Evolutionary conservation across 37 sponge, comb jelly and placozoan genomes (phyloP), one percentile per base, ranked within the genome.

Genomic region (Sycon ciliatum): DNA sequence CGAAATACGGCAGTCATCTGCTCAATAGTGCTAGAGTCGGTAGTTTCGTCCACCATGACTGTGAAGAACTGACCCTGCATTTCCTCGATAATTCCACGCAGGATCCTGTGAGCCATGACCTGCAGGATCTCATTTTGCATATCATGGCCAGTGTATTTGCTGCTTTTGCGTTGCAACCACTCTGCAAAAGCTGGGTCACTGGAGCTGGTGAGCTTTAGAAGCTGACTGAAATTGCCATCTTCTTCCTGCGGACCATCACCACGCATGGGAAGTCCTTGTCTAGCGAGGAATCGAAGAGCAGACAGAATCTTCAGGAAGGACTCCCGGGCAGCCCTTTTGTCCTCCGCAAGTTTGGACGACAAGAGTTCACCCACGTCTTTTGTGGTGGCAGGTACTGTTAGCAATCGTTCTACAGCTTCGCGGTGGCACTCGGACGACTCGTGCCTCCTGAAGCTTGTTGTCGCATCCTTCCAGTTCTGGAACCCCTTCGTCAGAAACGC

Each of bases 21-120:
- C 52, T 85, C 84, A 34, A 31, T 33, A 27, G 72, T 83, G 23
- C 74, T 77, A 3, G 26, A 26, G 68, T 82, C 83, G 31, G 83
- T 77, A 49, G 78, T 82, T 40, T 82, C 78, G 29, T 82, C 83
- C 18, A 53, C 74, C 83, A 82, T 82, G n/a, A n/a, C 16, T 60
- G 63, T 60, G 63, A n/a, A 60, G 63, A n/a, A 60, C 26, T 60
- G 7, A 60, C 7, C 63, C 63, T 60, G 63, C 30, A 60, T 9
- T 60, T 60, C 63, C 7, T 26, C 22, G 30, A 7, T n/a, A n/a
- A 60, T 60, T 22, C 16, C 63, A n/a, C 63, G 63, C 7, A 60
- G 63, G 16, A 11, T n/a, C 16, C n/a, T n/a, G 16, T 60, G 63
- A 60, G 63, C 63, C 63, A 60, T 60, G 11, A 60, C 7, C 63